Evolutionary conservation across 2,113 vertebrate species (phyloP).

Genomic region (Aptenodytes forsteri): DNA sequence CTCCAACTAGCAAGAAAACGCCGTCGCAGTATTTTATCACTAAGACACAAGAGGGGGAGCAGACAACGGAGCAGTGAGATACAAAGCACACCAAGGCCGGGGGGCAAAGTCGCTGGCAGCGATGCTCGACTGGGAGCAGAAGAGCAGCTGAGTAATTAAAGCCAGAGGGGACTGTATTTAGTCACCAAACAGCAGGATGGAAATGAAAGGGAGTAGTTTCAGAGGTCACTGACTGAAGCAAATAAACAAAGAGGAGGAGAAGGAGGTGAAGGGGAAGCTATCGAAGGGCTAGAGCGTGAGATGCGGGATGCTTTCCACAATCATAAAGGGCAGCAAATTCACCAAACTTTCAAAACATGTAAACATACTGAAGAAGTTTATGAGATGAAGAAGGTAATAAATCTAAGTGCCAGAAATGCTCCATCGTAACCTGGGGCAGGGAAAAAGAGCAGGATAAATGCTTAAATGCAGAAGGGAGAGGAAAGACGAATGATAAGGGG

Average conservation of each 20-base stretch:
- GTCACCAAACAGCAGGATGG: not conserved
- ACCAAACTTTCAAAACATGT: not conserved
- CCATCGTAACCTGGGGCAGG: not conserved
- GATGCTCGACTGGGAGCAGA: not conserved
- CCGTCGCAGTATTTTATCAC: accelerated
- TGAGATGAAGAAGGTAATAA: not conserved
- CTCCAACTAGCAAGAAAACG: not conserved
- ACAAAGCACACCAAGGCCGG: not conserved
- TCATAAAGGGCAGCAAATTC: not conserved
- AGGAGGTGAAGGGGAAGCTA: not conserved
- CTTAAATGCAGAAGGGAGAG: not conserved
- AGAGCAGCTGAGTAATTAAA: constrained; percentile 26
- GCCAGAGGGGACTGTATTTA: not conserved
- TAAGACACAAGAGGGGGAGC: not conserved
- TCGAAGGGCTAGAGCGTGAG: not conserved
- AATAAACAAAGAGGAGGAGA: not conserved
- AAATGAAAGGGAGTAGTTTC: not conserved
- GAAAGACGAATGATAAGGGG: not conserved
- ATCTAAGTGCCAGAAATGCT: not conserved
- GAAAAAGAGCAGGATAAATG: not conserved
- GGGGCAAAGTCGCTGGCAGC: not conserved
- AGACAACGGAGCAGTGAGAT: not conserved
- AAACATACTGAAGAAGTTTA: not conserved
- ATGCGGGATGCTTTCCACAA: not conserved
- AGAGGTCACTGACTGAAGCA: not conserved